Evolutionary conservation across 2,113 vertebrate genomes (phyloP), one percentile per base, ranked within the genome.

Genomic region (Eulemur macaco): DNA sequence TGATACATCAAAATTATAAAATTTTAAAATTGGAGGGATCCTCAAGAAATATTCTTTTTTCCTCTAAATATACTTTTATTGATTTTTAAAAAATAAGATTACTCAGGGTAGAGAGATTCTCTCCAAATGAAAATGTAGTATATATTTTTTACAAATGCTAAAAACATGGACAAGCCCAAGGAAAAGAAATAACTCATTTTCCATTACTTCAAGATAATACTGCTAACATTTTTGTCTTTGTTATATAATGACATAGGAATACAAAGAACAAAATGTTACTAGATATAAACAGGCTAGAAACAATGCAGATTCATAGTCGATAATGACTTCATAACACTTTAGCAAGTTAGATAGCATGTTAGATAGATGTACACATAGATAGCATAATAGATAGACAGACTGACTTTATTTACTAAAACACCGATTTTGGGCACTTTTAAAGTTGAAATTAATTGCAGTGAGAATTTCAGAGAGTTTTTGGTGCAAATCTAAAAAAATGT

Each of bases 1-100:
- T 89, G 25, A 56, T 56, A 73, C 20, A 85, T 71, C 42, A 77
- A 84, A 94, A 73, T 78, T 18, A 87, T 80, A 47, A 47, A 60
- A 54, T 68, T 84, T 45, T 78, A 47, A 90, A 80, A 78, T 11
- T 90, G 15, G 71, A 97, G 50, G 27, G 47, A 68, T 13, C 39
- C 76, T 90, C 60, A 77, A 87, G 31, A 89, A 94, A 91, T 96
- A 47, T 91, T 71, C 8, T 64, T 92, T 89, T 89, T 69, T 71
- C 63, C 45, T 89, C 25, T 95, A 34, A 81, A 27, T 86, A n/a
- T 18, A 78, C 7, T 94, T 73, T 63, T 82, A 54, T 88, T 71
- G 13, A 8, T 54, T 96, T 91, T 94, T 68, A 39, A 71, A 91
- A 54, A 63, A 88, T 77, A 95, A 76, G 3, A 31, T 86, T 82